These are phyloP conservation scores for Myotis findleyi DNA, from an alignment of 2,797 vertebrate genomes.

Conservation along the genomic window DNA sequence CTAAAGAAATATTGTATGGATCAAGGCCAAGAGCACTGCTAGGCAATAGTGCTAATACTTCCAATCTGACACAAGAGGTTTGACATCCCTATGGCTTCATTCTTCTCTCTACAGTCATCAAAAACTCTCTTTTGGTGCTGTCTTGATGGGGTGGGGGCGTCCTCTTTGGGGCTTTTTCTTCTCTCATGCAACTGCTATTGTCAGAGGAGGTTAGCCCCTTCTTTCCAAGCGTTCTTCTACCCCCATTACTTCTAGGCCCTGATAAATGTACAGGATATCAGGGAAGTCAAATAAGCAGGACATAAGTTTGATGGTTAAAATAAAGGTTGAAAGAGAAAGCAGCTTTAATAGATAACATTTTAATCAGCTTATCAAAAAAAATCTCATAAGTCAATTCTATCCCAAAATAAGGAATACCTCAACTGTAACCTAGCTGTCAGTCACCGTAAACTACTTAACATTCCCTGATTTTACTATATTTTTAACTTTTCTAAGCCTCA, in stretches of 20 bases:
- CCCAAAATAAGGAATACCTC: neutral
- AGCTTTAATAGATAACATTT: neutral
- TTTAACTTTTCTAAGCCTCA: neutral
- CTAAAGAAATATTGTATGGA: constrained; percentile 2
- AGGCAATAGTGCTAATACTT: neutral
- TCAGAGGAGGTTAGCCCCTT: neutral
- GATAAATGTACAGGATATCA: neutral
- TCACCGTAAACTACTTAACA: constrained; percentile 5
- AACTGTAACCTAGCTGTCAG: neutral
- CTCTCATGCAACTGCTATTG: neutral
- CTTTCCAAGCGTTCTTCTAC: neutral
- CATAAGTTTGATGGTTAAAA: neutral
- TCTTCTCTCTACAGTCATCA: neutral
- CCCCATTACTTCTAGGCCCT: neutral
- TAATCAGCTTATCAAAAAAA: neutral
- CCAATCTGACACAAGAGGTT: neutral
- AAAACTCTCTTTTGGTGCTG: neutral
- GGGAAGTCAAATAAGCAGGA: neutral
- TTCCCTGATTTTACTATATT: neutral
- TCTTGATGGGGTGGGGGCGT: neutral
- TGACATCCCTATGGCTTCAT: neutral
- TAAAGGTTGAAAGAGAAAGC: neutral
- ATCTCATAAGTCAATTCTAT: neutral
- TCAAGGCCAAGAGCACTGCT: neutral
- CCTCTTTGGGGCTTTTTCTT: neutral